A percentile compares a stretch with the other conserved stretches of the same genome.
These are phyloP conservation scores for Hoplostethus mediterraneus DNA, from an alignment of 2,797 vertebrate species.

Conservation along the genomic window DNA sequence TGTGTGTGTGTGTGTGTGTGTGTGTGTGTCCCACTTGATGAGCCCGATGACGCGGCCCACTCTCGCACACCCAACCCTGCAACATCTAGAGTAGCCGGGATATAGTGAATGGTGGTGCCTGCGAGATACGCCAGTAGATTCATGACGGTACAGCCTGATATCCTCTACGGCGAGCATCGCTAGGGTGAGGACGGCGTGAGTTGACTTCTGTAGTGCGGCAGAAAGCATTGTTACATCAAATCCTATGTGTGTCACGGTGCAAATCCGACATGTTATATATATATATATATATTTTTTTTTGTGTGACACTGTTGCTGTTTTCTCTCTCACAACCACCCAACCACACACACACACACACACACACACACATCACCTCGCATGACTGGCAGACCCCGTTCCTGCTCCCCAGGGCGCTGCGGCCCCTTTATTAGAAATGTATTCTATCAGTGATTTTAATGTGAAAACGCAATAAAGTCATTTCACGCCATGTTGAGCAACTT, in stretches of 20 bases:
- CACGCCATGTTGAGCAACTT: conserved; percentile 86
- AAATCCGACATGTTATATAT: conserved; percentile 72
- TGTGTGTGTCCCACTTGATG: conserved; percentile 1
- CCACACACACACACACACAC: conserved; percentile 21
- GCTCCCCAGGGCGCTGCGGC: conserved; percentile 75
- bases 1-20: conserved; percentile 9
- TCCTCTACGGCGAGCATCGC: too few relatives aligned
- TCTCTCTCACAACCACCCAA: conserved; percentile 21
- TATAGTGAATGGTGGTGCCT: too few relatives aligned
- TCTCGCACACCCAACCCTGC: too few relatives aligned
- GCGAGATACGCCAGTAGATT: too few relatives aligned
- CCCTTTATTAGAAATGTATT: conserved; percentile 86
- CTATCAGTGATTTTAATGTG: conserved; percentile 86
- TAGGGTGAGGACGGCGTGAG: too few relatives aligned
- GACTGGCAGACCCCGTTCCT: conserved; percentile 77
- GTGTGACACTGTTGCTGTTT: conserved; percentile 56
- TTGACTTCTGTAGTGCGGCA: too few relatives aligned
- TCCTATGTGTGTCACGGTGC: conserved; percentile 27
- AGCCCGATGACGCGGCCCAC: too few relatives aligned
- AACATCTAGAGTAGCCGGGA: too few relatives aligned
- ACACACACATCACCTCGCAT: conserved; percentile 65
- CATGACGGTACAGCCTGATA: too few relatives aligned
- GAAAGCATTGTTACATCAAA: too few relatives aligned
- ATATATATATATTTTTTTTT: conserved; percentile 65
- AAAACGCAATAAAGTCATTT: conserved; percentile 89